Conservation (phyloP, 2,888 invertebrate species). For the Muscina levida region DNA sequence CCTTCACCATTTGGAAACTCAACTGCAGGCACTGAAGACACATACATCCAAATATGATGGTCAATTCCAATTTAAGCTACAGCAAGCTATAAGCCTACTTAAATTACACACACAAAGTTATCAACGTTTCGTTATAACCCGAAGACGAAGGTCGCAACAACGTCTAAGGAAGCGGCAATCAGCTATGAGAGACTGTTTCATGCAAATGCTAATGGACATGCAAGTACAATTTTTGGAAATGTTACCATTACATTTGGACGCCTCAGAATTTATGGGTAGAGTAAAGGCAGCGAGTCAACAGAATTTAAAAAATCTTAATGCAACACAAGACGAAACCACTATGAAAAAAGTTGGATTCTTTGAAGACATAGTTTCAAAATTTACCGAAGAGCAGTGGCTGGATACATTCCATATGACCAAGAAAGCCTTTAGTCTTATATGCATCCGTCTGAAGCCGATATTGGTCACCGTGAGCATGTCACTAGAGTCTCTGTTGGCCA, state of each 20-base stretch:
- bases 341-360: constrained; percentile 63
- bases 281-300: background rate
- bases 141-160: constrained; percentile 73
- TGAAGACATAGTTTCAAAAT: constrained; percentile 67
- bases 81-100: constrained; percentile 66
- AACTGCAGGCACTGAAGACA: constrained; percentile 32
- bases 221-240: constrained; percentile 74
- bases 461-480: constrained; percentile 68
- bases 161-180: constrained; percentile 70
- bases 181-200: constrained; percentile 72
- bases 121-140: constrained; percentile 72
- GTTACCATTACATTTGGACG: constrained; percentile 67
- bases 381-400: constrained; percentile 73
- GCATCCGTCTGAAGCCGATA: constrained; percentile 69
- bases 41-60: background rate
- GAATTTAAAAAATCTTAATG: background rate
- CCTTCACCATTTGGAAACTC: background rate
- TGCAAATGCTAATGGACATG: constrained; percentile 74
- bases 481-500: constrained; percentile 74
- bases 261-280: constrained; percentile 19
- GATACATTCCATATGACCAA: constrained; percentile 74
- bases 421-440: constrained; percentile 73
- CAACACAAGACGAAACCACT: background rate
- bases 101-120: constrained; percentile 72
- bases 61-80: constrained; percentile 28